Conservation (phyloP, 2,113 vertebrate genomes). For the Paratilapia polleni region DNA sequence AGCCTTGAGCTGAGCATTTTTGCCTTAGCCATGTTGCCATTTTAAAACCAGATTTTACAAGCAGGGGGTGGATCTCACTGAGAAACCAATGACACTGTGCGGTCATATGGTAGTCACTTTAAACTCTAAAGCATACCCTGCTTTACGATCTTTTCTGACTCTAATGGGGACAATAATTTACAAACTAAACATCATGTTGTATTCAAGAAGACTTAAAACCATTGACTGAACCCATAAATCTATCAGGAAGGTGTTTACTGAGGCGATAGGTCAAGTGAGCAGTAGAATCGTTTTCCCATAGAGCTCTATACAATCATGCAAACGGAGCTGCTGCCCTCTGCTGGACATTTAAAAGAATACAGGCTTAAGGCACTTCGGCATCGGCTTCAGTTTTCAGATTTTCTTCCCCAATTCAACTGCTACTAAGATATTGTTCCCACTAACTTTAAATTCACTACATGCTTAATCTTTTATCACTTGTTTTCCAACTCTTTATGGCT, state of each 20-base stretch:
- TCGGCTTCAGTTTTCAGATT: background rate
- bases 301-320: background rate
- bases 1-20: background rate
- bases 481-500: background rate
- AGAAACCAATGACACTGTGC: background rate
- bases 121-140: too few species aligned
- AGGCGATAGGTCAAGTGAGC: background rate
- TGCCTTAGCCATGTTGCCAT: background rate
- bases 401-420: too few species aligned
- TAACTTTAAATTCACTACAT: background rate
- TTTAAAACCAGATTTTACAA: background rate
- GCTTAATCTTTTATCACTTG: background rate
- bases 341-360: background rate
- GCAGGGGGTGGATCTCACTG: background rate
- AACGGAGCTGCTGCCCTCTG: background rate
- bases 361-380: background rate
- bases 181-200: background rate
- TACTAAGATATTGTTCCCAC: background rate
- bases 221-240: background rate
- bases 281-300: background rate
- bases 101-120: background rate
- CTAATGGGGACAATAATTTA: background rate
- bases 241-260: background rate
- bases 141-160: too few species aligned
- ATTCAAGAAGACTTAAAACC: background rate